Percentiles rank a stretch among this genome's conserved stretches.
phyloP scores from a whole-genome alignment of 2,888 invertebrate genomes.

The Napeogenes sylphis region DNA sequence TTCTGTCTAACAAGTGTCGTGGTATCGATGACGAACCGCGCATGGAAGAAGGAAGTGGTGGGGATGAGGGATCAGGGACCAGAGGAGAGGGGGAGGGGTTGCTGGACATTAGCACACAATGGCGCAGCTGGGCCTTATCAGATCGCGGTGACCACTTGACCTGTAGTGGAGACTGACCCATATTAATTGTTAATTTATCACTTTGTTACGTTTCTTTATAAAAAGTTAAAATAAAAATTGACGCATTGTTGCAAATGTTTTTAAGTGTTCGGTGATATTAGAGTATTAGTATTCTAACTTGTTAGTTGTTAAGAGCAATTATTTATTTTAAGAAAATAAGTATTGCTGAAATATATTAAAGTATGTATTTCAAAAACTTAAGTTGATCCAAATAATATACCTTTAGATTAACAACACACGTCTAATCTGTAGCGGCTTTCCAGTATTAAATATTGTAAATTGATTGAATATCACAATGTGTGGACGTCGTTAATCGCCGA shows the following conservation, averaged over 20 bases:
- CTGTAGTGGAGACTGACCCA: constrained; percentile 18
- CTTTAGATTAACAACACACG: neutral
- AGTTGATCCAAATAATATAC: neutral
- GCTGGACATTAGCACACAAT: constrained; percentile 37
- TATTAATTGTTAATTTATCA: constrained; percentile 3
- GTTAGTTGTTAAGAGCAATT: too few relatives aligned
- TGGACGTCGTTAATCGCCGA: constrained; percentile 10
- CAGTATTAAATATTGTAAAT: neutral
- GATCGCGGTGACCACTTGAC: constrained; percentile 30
- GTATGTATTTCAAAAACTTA: too few relatives aligned
- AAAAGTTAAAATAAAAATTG: too few relatives aligned
- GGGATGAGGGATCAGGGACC: neutral
- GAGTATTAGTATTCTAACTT: too few relatives aligned
- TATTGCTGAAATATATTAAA: too few relatives aligned
- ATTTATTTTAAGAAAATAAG: too few relatives aligned
- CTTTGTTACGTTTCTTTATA: neutral
- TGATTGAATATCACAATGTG: constrained; percentile 11
- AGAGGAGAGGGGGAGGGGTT: constrained; percentile 10
- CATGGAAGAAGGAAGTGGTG: neutral
- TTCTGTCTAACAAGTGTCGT: constrained; percentile 29
- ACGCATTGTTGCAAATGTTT: too few relatives aligned
- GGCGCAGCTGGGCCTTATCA: constrained; percentile 30
- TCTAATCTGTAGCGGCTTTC: neutral
- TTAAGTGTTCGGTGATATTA: too few relatives aligned
- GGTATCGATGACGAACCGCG: constrained; percentile 7